phyloP scores from a whole-genome alignment of 2,797 vertebrate species.

The Cynopterus sphinx region DNA sequence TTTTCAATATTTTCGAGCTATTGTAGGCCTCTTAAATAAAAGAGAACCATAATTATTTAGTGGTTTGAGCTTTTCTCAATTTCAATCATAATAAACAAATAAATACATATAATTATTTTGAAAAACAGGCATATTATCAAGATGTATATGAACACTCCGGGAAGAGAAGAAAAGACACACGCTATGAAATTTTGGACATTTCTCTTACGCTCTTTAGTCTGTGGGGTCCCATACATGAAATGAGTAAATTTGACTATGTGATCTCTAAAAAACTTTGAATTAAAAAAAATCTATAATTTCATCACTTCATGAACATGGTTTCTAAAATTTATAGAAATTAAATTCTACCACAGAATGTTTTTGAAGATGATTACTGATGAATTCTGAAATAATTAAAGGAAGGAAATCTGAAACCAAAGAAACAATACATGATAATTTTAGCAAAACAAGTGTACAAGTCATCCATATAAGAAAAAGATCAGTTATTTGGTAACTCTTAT shows the following conservation, averaged over 20 bases:
- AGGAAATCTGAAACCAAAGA: neutral
- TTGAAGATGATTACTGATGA: slow-evolving; percentile 1
- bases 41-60: neutral
- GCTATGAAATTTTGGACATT: neutral
- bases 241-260: neutral
- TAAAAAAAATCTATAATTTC: neutral
- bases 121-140: neutral
- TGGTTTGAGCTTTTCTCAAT: neutral
- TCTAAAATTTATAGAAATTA: neutral
- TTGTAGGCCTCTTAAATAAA: neutral
- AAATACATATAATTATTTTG: neutral
- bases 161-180: neutral
- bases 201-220: neutral
- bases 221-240: neutral
- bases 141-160: neutral
- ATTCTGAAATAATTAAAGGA: slow-evolving; percentile 18
- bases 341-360: neutral
- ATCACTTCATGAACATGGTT: neutral
- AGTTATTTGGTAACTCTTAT: neutral
- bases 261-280: neutral
- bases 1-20: neutral
- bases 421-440: neutral
- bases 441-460: neutral
- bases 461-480: neutral
- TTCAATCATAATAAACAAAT: neutral